A percentile compares a stretch with the other conserved stretches of the same genome.
Conservation (phyloP, 2,113 vertebrate genomes). For the Blennius ocellaris region DNA sequence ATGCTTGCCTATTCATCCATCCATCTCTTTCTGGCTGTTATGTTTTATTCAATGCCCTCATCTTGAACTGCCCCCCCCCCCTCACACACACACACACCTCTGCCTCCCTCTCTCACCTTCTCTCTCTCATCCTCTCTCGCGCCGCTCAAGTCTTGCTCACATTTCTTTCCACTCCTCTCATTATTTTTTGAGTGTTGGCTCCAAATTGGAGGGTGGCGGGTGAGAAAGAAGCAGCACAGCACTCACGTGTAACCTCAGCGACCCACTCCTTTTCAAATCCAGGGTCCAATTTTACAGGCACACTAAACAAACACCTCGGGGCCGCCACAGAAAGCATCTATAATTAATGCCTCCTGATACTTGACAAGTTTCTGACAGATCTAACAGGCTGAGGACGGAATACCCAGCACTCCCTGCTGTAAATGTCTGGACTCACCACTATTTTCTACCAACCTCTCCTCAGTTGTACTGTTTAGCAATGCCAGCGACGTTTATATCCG, state of each 20-base stretch:
- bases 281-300: conserved; percentile 56
- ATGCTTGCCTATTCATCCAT: conserved; percentile 48
- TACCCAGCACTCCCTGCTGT: conserved; percentile 25
- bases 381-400: conserved; percentile 26
- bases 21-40: conserved; percentile 45
- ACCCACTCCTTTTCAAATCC: conserved; percentile 43
- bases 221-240: conserved; percentile 4
- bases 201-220: conserved; percentile 25
- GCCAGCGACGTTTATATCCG: too few species aligned
- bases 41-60: conserved; percentile 66
- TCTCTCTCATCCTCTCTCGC: conserved; percentile 8
- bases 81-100: too few species aligned
- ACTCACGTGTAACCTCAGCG: conserved; percentile 57
- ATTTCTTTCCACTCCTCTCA: conserved; percentile 43
- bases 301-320: conserved; percentile 61
- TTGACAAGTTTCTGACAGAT: conserved; percentile 65
- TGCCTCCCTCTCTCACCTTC: conserved; percentile 6
- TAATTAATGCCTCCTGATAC: conserved; percentile 74
- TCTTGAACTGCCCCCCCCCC: conserved; percentile 29
- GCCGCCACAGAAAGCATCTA: conserved; percentile 59
- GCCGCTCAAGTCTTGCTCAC: conserved; percentile 3
- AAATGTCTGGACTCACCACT: background rate
- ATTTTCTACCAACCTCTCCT: background rate
- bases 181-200: conserved; percentile 51
- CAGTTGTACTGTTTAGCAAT: too few species aligned